Conservation (phyloP, 2,113 vertebrate species). For the Pithys albifrons region DNA sequence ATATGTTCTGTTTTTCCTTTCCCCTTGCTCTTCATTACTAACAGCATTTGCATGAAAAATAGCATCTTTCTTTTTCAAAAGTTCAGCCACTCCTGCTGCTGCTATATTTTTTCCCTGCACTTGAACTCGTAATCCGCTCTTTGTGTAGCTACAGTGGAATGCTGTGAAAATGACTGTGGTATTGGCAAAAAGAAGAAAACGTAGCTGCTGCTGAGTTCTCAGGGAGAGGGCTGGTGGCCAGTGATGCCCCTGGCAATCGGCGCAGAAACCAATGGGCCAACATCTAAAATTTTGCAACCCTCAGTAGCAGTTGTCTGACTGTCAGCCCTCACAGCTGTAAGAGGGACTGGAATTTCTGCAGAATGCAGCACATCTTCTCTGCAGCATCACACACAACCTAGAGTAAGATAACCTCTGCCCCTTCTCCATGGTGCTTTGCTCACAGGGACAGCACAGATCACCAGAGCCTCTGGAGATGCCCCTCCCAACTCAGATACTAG, state of each 20-base stretch:
- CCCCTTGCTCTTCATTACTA: constrained; percentile 34
- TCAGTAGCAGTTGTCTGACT: neutral
- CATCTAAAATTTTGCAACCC: neutral
- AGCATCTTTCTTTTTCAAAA: constrained; percentile 9
- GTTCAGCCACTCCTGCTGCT: constrained; percentile 32
- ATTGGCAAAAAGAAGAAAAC: neutral
- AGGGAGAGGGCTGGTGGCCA: neutral
- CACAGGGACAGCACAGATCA: neutral
- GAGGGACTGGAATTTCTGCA: neutral
- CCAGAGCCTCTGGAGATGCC: neutral
- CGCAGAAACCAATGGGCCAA: neutral
- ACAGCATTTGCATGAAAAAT: constrained; percentile 66
- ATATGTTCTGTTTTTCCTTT: constrained; percentile 39
- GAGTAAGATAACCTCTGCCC: neutral
- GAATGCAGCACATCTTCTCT: neutral
- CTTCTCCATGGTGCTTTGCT: accelerated
- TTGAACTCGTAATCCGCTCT: constrained; percentile 36
- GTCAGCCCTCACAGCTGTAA: neutral
- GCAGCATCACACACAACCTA: accelerated
- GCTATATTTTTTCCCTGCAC: neutral
- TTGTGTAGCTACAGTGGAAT: neutral
- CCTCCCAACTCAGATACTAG: neutral
- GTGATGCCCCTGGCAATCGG: neutral
- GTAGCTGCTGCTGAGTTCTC: neutral
- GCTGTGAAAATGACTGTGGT: constrained; percentile 4